Base-by-base conservation (phyloP, 2,888 invertebrate genomes). In the Hypolimnas misippus region DNA sequence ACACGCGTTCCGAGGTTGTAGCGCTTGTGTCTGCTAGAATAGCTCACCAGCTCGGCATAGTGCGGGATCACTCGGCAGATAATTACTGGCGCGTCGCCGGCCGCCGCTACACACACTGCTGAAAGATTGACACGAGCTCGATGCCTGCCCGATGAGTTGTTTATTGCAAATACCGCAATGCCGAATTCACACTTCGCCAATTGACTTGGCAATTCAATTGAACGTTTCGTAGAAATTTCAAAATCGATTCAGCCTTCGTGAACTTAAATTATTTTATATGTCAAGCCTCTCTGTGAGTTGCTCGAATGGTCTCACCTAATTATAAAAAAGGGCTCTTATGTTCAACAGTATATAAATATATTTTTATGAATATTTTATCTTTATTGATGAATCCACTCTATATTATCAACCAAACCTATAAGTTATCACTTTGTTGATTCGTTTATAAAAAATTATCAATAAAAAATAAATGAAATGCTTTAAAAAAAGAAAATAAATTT, bases 71-170 rank as follows among this genome's bases (percentile, higher is more conserved):
- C 74, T 83, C 82, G 75, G 62, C 83, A 79, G 82, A 79, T 82
- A 88, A 89, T 90, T 89, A 90, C 81, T 66, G 65, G 65, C 69
- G 66, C 84, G 78, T 73, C 79, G 78, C 72, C 77, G 75, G 79
- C 80, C 80, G 77, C 68, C 65, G 65, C 66, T 56, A 57, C 67
- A 65, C 66, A 76, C 76, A 79, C 67, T 73, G 87, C 74, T 84
- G 86, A 89, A 80, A 86, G 87, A 89, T 83, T 85, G 89, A 87
- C 87, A 83, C 74, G 69, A 61, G 70, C 72, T 73, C 70, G 73
- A 76, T 75, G 73, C 70, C 73, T 71, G 70, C 75, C 69, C 79
- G 83, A 83, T 79, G 83, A 86, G 82, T 87, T 83, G 83, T 86
- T 85, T 87, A 86, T 84, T 83, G 79, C 78, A 69, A 78, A 75